phyloP scores from a whole-genome alignment of 2,113 vertebrate species.

The Cervus canadensis region DNA sequence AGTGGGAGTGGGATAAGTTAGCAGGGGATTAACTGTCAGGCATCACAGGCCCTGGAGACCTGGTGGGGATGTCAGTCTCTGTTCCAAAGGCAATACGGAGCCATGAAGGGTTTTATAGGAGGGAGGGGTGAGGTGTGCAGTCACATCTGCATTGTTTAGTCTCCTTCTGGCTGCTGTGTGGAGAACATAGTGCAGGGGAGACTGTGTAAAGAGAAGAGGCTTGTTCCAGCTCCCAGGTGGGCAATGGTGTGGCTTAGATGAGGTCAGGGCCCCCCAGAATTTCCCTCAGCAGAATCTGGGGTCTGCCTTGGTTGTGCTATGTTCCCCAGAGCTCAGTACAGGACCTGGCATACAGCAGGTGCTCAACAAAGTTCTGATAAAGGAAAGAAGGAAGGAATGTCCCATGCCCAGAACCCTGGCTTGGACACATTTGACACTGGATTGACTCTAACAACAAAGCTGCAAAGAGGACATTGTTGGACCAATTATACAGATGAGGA shows the following conservation, averaged over 20 bases:
- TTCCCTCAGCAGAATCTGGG: background rate
- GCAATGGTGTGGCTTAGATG: background rate
- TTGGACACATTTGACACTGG: background rate
- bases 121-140: background rate
- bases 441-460: background rate
- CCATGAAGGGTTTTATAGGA: background rate
- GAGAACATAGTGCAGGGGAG: background rate
- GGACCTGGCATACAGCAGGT: background rate
- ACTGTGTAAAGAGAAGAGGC: background rate
- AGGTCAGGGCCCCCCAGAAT: background rate
- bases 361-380: background rate
- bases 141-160: background rate
- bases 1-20: background rate
- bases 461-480: background rate
- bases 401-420: background rate
- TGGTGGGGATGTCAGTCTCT: background rate
- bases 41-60: background rate
- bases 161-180: background rate
- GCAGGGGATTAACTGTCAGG: background rate
- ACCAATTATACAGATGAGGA: background rate
- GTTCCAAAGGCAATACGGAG: background rate
- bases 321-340: background rate
- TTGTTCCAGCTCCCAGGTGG: background rate
- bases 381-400: no score
- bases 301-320: background rate